These are phyloP conservation scores for Phainopepla nitens DNA, from an alignment of 2,113 vertebrate species.

Conservation along the genomic window DNA sequence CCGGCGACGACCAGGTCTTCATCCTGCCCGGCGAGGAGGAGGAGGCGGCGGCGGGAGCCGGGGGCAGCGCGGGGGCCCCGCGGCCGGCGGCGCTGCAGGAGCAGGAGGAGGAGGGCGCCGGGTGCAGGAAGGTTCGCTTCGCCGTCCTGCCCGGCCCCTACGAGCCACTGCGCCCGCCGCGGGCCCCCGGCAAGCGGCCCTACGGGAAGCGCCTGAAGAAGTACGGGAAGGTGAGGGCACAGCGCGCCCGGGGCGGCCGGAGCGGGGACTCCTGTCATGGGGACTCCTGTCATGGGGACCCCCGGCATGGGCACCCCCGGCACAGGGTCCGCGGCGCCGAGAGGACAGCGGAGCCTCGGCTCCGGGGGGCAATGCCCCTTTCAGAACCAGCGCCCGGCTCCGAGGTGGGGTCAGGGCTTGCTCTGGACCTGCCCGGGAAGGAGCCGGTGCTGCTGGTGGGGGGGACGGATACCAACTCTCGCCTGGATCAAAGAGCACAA, in stretches of 20 bases:
- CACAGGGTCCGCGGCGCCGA: not conserved
- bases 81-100: not conserved
- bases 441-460: not conserved
- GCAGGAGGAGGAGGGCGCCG: not conserved
- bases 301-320: rapidly evolving
- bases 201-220: conserved; percentile 66
- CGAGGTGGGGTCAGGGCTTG: not conserved
- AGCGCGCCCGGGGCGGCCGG: not conserved
- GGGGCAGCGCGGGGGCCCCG: not conserved
- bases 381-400: not conserved
- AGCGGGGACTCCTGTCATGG: not conserved
- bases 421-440: not conserved
- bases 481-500: not conserved
- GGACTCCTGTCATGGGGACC: not conserved
- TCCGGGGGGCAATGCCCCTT: no score
- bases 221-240: conserved; percentile 71
- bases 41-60: not conserved
- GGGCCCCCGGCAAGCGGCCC: not conserved
- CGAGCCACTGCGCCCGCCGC: conserved; percentile 48
- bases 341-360: not conserved
- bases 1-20: not conserved
- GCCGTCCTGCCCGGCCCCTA: conserved; percentile 64
- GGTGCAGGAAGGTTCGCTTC: conserved; percentile 44
- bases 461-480: not conserved
- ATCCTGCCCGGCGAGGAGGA: conserved; percentile 14